phyloP scores from a whole-genome alignment of 30 jellyfish, hydroid and myxozoan genomes.

The Haliclystus octoradiatus region DNA sequence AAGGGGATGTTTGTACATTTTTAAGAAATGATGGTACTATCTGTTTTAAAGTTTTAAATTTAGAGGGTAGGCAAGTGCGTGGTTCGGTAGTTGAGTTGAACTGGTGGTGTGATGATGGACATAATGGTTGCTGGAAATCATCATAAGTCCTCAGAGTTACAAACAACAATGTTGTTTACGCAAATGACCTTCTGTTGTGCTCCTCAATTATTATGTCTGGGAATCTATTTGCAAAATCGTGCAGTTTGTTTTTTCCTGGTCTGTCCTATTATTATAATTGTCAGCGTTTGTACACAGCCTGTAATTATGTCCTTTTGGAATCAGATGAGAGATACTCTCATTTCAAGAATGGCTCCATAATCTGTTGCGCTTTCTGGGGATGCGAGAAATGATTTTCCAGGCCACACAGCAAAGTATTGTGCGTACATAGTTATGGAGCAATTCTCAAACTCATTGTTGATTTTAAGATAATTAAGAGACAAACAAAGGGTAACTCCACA shows the following conservation, averaged over 20 bases:
- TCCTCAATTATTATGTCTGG: background rate
- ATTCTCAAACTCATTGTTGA: slow-evolving; percentile 10
- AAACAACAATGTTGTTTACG: background rate
- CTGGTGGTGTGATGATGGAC: slow-evolving; percentile 12
- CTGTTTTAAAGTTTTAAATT: background rate
- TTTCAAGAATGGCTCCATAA: background rate
- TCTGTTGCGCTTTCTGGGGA: slow-evolving; percentile 5
- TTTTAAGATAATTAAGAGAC: slow-evolving; percentile 9
- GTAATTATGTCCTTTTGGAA: slow-evolving; percentile 14
- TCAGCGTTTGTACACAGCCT: slow-evolving; percentile 4
- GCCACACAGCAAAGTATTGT: slow-evolving; percentile 18
- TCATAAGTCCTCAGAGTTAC: slow-evolving; percentile 6
- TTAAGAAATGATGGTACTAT: background rate
- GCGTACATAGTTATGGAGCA: slow-evolving; percentile 24
- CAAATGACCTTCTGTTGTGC: slow-evolving; percentile 5
- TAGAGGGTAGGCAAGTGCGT: too few species aligned
- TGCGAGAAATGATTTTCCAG: slow-evolving; percentile 34
- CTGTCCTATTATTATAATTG: background rate
- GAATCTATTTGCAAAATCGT: slow-evolving; percentile 6
- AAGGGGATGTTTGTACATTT: background rate
- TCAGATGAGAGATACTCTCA: background rate
- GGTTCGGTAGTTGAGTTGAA: background rate
- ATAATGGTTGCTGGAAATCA: slow-evolving; percentile 15
- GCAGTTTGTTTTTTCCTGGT: background rate
- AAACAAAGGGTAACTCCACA: slow-evolving; percentile 17